Base-by-base conservation (phyloP, 2,888 invertebrate genomes). In the Metopia argyrocephala region DNA sequence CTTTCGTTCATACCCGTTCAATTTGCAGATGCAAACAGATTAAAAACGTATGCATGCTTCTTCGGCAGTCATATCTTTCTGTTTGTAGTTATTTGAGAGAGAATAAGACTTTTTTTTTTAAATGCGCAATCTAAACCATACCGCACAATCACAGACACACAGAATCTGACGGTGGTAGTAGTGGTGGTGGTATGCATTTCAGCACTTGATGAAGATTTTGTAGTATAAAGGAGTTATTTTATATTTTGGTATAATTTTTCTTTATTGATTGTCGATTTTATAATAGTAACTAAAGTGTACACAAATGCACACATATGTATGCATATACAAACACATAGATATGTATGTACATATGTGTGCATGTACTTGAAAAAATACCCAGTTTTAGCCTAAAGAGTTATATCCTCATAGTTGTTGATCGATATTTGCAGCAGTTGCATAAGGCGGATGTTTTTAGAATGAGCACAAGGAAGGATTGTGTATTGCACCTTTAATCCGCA, bases 371-470 rank as follows among this genome's bases (percentile, higher is more conserved):
- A 38, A 56, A 66, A 84, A 85, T 84, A 38, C 15, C 38, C 38
- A 38, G 12, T n/a, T 38, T 38, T 38, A 83, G 87, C 87, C 86
- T 83, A 85, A 84, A 87, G 87, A 84, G 85, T 85, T 85, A 85
- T 86, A 85, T 85, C 85, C 85, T 85, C 85, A 84, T 85, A 86
- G 78, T 62, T 80, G 80, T 82, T 83, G 82, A 82, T 83, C 85
- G 84, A 84, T 85, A 85, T 85, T 85, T 78, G 76, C 85, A 86
- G 86, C 87, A 87, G 87, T 87, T 87, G 87, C 87, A 87, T 87
- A 87, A 87, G 87, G 87, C 87, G 88, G 87, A 87, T 86, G 87
- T 87, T 87, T 87, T 85, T 87, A 84, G 86, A 85, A 85, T 84
- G 85, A 86, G 86, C 61, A 66, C 59, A 62, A 48, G 62, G 50